Evolutionary conservation across 2,113 vertebrate genomes (phyloP), one percentile per base, ranked within the genome.

Genomic region (Galbula dea): DNA sequence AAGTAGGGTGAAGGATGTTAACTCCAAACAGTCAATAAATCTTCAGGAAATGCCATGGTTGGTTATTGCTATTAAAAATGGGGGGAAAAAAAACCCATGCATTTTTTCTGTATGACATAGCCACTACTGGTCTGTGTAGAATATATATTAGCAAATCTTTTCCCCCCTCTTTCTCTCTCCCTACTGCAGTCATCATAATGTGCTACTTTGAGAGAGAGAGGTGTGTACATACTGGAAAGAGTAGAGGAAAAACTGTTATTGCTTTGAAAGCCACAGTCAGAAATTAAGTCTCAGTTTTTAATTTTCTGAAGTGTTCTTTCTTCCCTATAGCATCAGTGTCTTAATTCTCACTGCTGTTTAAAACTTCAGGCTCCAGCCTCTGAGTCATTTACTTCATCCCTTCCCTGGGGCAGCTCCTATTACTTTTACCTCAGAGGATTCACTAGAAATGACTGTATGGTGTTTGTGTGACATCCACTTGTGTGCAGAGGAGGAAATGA

Each of bases 101-200:
- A 82, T 93, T 89, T 96, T 93, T 94, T 84, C 65, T 82, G 30
- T 71, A 76, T 96, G 94, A 94, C 74, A 79, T 49, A 90, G 69
- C 27, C 45, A 78, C 74, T 49, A 15, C 55, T 95, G 82, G 63
- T 80, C 83, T 88, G 83, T 21, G 27, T 69, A 91, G 67, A 89
- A 73, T 76, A 93, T 84, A 93, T 79, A 45, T 87, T 89, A 93
- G 77, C 62, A 88, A 84, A 78, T 73, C 54, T 34, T 95, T 69
- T 93, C 83, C 84, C 83, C n/a, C n/a, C n/a, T n/a, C n/a, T n/a
- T n/a, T n/a, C 59, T 57, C 34, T 32, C 51, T 57, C 41, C 49
- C 22, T 71, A 13, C 58, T 93, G 59, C 16, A 80, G 39, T 74
- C 58, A 88, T 61, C 49, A 46, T 52, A 93, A 86, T 62, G 86